phyloP scores from a whole-genome alignment of 2,113 vertebrate species.

The Ailurus styani region DNA sequence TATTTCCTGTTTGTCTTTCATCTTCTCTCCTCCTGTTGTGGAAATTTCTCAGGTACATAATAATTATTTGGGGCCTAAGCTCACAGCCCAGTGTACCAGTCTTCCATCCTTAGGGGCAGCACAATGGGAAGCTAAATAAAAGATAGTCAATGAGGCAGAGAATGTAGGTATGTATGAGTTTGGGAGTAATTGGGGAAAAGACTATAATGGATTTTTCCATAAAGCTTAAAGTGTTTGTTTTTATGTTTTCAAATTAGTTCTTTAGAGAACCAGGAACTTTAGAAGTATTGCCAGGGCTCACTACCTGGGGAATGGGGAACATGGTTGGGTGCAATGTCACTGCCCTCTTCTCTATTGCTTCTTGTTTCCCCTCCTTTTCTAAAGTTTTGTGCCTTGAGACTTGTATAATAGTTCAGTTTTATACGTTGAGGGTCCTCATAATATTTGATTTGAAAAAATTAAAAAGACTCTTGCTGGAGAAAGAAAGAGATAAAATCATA shows the following conservation, averaged over 20 bases:
- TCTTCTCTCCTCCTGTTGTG: not conserved
- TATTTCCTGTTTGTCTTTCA: not conserved
- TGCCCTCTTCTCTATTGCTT: not conserved
- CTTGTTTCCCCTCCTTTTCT: not conserved
- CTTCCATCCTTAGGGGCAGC: not conserved
- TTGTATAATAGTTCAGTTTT: not conserved
- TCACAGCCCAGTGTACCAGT: not conserved
- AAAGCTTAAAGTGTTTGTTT: not conserved
- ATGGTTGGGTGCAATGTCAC: not conserved
- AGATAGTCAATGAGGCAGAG: not conserved
- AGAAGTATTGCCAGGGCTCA: not conserved
- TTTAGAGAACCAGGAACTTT: not conserved
- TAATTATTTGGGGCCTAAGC: not conserved
- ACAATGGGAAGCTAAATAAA: not conserved
- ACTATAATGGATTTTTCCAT: not conserved
- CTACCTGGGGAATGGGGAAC: not conserved
- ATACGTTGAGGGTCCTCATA: not conserved
- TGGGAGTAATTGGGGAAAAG: too few relatives aligned
- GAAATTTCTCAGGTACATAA: not conserved
- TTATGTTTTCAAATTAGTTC: not conserved
- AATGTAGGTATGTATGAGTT: not conserved
- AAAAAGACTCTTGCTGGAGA: not conserved
- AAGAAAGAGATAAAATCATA: not conserved
- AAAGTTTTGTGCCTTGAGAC: not conserved
- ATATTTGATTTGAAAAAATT: not conserved